Conservation (phyloP, 2,797 vertebrate genomes). For the Euphonia xanthogaster region DNA sequence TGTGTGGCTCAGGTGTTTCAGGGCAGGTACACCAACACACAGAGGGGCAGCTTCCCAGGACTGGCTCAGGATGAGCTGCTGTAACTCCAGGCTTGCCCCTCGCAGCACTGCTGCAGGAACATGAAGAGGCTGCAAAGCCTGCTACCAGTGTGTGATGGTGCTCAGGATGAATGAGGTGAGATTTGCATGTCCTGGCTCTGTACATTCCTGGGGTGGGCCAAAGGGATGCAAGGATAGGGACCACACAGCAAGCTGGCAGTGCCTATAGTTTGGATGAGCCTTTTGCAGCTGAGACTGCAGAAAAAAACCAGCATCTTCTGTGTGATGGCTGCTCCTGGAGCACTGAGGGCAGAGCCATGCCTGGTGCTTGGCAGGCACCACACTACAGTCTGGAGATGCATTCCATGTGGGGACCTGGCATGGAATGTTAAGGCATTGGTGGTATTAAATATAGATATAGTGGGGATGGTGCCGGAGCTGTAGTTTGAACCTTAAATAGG, state of each 20-base stretch:
- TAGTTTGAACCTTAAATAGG: not conserved
- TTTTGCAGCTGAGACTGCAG: not conserved
- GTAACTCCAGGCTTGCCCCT: not conserved
- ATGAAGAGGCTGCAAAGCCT: not conserved
- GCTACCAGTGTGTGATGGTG: not conserved
- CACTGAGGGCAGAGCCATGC: not conserved
- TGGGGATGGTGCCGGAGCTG: not conserved
- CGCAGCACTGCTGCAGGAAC: not conserved
- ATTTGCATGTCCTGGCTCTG: not conserved
- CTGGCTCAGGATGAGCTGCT: not conserved
- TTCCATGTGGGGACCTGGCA: not conserved
- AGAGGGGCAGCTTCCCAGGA: not conserved
- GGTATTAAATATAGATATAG: not conserved
- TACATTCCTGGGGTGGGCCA: not conserved
- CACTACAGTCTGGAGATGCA: not conserved
- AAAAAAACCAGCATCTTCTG: accelerated
- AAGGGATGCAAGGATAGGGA: not conserved
- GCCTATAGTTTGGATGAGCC: not conserved
- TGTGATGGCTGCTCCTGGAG: accelerated
- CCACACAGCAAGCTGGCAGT: not conserved
- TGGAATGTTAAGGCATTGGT: not conserved
- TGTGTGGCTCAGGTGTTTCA: accelerated
- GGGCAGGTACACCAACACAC: accelerated
- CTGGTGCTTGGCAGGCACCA: not conserved
- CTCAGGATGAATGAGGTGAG: not conserved